Base-by-base conservation (phyloP, 2,888 invertebrate genomes). In the Troides helena region DNA sequence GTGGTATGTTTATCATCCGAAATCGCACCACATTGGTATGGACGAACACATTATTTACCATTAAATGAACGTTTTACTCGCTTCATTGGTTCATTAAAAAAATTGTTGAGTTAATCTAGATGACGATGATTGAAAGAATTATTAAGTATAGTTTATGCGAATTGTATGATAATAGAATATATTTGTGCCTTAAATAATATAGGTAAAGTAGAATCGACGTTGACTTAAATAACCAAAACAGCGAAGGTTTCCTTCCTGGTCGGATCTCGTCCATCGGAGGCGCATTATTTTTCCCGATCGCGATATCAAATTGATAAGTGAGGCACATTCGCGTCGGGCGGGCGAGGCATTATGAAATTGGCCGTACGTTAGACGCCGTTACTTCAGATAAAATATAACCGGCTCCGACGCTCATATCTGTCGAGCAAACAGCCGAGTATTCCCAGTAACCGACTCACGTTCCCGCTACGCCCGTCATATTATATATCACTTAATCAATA, bases 241-340 rank as follows among this genome's bases (percentile, higher is more conserved):
- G 57, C 46, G 50, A 58, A 57, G 62, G 59, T 60, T 66, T 56
- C 21, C 25, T 46, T 56, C 30, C 73, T 72, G 65, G 75, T 71
- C 70, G 72, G 68, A 72, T 77, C 64, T 74, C 74, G 76, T 84
- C 83, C 80, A 85, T 86, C 83, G 81, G 75, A 74, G 80, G 83
- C 82, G 85, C 85, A 89, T 90, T 90, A 91, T 90, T 87, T 89
- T 86, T 83, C 87, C 87, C 82, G 86, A 87, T 86, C 85, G 85
- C 88, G 91, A 92, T 91, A 92, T 92, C 92, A 91, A 92, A 92
- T 92, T 91, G 92, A 92, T 91, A 89, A 91, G 92, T 92, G 88
- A 86, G 87, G 83, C 85, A 88, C 90, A 90, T 91, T 87, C 85
- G 83, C 85, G 79, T 84, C 85, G 83, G 86, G 84, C 72, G 74